Percentiles rank a stretch among this genome's conserved stretches.
These are phyloP conservation scores for Psittacula derbiana DNA, from an alignment of 2,797 vertebrate species.

Conservation along the genomic window DNA sequence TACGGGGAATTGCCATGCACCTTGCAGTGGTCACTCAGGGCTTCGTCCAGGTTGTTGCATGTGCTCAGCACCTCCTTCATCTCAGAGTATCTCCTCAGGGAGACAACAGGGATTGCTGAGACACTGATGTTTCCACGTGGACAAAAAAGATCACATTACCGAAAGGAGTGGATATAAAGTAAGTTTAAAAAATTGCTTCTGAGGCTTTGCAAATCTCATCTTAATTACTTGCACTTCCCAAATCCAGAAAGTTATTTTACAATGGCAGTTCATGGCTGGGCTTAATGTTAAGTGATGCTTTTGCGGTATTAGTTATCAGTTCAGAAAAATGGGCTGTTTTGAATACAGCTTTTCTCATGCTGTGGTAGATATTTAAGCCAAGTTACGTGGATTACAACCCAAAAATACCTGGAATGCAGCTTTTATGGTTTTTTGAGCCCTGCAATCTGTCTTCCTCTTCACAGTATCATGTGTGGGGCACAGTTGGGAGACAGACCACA, in stretches of 20 bases:
- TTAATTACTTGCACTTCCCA: background rate
- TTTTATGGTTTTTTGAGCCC: background rate
- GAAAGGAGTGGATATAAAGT: background rate
- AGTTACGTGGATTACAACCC: background rate
- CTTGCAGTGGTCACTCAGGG: accelerated
- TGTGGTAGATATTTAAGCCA: background rate
- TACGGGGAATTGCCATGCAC: background rate
- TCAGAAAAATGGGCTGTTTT: background rate
- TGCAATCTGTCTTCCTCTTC: background rate
- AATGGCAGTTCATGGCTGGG: background rate
- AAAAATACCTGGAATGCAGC: background rate
- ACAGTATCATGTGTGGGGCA: accelerated
- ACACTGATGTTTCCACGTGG: background rate
- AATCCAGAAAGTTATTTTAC: background rate
- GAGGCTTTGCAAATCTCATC: background rate
- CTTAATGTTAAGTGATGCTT: background rate
- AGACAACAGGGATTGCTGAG: background rate
- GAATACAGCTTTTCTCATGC: background rate
- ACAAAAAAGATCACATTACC: background rate
- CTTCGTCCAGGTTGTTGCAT: background rate
- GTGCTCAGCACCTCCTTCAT: background rate
- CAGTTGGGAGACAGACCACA: background rate
- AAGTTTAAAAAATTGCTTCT: background rate
- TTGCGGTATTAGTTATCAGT: background rate
- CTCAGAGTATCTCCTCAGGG: background rate